Percentiles rank a stretch among this genome's conserved stretches.
Conservation (phyloP, 2,888 invertebrate species). For the Epirrhoe alternata region DNA sequence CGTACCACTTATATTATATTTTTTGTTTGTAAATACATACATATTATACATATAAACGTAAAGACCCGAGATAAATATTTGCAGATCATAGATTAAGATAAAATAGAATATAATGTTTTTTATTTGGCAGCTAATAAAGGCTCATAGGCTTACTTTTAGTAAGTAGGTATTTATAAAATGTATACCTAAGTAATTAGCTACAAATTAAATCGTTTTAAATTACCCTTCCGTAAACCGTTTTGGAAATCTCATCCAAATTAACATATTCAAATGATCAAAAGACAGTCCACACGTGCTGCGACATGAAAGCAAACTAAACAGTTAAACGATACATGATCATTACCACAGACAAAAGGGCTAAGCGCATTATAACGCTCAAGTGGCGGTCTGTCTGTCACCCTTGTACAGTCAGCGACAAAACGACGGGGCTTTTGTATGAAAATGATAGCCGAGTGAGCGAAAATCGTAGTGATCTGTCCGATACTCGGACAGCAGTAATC, state of each 20-base stretch:
- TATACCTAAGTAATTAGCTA: neutral
- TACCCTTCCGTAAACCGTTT: constrained; percentile 7
- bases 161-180: neutral
- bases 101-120: too few relatives aligned
- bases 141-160: too few relatives aligned
- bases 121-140: too few relatives aligned
- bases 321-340: constrained; percentile 40
- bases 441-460: too few relatives aligned
- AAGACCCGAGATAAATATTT: too few relatives aligned
- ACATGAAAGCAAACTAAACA: constrained; percentile 37
- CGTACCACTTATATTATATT: too few relatives aligned
- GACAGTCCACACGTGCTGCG: constrained; percentile 25
- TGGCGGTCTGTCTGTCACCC: constrained; percentile 39
- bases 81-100: too few relatives aligned
- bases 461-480: too few relatives aligned
- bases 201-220: neutral
- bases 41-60: too few relatives aligned
- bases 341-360: constrained; percentile 43
- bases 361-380: constrained; percentile 47
- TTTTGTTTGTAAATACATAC: too few relatives aligned
- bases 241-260: constrained; percentile 23
- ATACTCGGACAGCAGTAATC: too few relatives aligned
- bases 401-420: constrained; percentile 3
- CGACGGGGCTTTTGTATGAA: too few relatives aligned
- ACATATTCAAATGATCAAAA: constrained; percentile 21